These are phyloP conservation scores for Acropternis orthonyx DNA, from an alignment of 2,797 vertebrate genomes.

Conservation along the genomic window DNA sequence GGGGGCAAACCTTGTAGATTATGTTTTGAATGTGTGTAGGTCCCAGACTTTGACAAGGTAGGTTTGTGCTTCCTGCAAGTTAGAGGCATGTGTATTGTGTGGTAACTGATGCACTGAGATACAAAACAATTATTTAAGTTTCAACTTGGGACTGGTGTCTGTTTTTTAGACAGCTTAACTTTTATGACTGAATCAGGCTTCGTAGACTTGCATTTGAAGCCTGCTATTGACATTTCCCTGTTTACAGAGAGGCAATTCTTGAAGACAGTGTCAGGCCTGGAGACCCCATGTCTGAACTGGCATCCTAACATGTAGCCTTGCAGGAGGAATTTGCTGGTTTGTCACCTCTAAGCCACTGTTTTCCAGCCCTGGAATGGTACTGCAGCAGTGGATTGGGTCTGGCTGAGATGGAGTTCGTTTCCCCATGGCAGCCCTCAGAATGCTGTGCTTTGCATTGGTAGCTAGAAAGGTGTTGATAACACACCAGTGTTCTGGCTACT, in stretches of 20 bases:
- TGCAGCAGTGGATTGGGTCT: neutral
- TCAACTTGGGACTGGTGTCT: neutral
- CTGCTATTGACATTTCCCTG: neutral
- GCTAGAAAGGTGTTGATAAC: neutral
- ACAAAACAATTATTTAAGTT: neutral
- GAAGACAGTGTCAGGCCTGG: neutral
- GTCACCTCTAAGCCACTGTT: neutral
- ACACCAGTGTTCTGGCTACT: neutral
- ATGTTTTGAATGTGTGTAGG: neutral
- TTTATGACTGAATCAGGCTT: neutral
- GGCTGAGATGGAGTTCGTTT: neutral
- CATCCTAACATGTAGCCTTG: neutral
- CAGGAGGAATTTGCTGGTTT: neutral
- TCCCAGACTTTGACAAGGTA: neutral
- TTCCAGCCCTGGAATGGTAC: neutral
- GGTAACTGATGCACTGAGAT: neutral
- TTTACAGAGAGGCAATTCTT: neutral
- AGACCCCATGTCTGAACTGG: neutral
- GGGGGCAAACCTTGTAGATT: neutral
- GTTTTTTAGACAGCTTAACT: neutral
- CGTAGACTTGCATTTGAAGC: neutral
- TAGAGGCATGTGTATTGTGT: neutral
- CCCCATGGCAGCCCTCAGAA: neutral
- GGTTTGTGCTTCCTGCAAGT: neutral
- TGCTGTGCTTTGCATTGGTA: neutral